These are phyloP conservation scores for Brachionus rubens DNA, from an alignment of 1,140 invertebrate genomes.

Conservation along the genomic window DNA sequence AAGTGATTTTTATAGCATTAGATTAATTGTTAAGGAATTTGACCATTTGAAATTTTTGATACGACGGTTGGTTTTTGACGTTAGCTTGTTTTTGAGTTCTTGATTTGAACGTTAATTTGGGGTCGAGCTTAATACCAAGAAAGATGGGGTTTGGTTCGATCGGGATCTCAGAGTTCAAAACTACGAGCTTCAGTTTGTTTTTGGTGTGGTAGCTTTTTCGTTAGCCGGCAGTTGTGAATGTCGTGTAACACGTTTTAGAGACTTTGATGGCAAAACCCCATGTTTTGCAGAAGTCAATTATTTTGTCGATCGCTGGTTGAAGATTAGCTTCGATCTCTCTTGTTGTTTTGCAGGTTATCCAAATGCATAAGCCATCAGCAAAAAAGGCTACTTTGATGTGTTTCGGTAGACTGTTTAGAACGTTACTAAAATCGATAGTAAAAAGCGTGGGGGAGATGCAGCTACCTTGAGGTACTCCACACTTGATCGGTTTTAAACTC, in stretches of 20 bases:
- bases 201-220: too few species aligned
- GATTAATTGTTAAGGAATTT: too few species aligned
- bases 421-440: background rate
- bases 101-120: too few species aligned
- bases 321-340: background rate
- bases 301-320: background rate
- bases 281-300: background rate
- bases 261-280: background rate
- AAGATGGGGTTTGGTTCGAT: too few species aligned
- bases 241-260: background rate
- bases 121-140: too few species aligned
- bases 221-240: background rate
- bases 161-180: background rate
- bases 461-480: constrained; percentile 40
- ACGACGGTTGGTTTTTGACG: too few species aligned
- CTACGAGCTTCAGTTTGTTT: too few species aligned
- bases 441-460: constrained; percentile 20
- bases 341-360: background rate
- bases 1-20: too few species aligned
- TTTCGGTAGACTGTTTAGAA: background rate
- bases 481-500: background rate
- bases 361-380: background rate
- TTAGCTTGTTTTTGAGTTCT: too few species aligned
- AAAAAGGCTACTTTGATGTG: background rate
- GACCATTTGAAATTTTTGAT: too few species aligned